phyloP scores from a whole-genome alignment of 2,113 vertebrate species.

The Sapajus apella region DNA sequence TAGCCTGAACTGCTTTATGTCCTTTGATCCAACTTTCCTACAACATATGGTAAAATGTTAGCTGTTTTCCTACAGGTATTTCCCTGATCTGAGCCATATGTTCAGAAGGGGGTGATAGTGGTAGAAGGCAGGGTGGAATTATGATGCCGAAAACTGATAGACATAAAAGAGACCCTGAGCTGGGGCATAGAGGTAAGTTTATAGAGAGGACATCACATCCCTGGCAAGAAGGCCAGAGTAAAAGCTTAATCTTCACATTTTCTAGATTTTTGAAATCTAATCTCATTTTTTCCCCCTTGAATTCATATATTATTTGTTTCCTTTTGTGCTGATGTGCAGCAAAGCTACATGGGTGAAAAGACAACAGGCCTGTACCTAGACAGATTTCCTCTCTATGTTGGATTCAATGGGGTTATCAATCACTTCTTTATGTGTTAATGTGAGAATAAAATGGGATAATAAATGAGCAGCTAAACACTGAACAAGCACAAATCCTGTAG shows the following conservation, averaged over 20 bases:
- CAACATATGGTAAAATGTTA: not conserved
- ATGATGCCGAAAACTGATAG: not conserved
- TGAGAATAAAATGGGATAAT: not conserved
- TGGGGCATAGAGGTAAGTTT: not conserved
- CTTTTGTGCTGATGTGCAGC: not conserved
- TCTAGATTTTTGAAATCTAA: not conserved
- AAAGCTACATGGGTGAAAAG: not conserved
- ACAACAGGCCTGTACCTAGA: not conserved
- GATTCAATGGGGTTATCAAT: not conserved
- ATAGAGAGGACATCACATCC: not conserved
- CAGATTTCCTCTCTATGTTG: not conserved
- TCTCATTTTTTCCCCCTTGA: not conserved
- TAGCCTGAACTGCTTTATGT: not conserved
- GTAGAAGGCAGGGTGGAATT: not conserved
- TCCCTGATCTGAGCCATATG: not conserved
- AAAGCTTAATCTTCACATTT: constrained; percentile 15
- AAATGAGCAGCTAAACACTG: not conserved
- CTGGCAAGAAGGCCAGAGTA: not conserved
- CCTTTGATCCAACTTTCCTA: not conserved
- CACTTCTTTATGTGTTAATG: not conserved
- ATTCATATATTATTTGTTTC: not conserved
- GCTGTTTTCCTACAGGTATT: not conserved
- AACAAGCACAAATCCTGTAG: not conserved
- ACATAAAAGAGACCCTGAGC: not conserved
- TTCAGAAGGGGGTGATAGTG: not conserved